Conservation (phyloP, 2,113 vertebrate species). For the Bostrychus sinensis region DNA sequence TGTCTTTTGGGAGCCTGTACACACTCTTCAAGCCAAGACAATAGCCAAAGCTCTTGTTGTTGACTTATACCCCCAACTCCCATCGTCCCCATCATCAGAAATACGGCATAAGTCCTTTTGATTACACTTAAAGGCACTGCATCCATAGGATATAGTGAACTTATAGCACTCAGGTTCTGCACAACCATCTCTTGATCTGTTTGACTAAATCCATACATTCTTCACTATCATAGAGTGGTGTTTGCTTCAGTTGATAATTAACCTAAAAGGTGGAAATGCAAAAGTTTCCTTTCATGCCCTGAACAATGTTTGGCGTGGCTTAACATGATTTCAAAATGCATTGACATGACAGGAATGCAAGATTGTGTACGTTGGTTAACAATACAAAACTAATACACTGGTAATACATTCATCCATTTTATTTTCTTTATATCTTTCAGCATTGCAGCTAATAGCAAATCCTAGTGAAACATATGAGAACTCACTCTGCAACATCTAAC, state of each 20-base stretch:
- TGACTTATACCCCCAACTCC: conserved; percentile 14
- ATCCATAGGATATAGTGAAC: conserved; percentile 1
- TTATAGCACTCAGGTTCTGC: neutral
- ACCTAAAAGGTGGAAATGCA: neutral
- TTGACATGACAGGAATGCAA: neutral
- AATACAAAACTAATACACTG: no score
- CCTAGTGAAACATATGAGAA: no score
- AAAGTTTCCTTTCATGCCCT: neutral
- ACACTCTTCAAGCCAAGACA: conserved; percentile 35
- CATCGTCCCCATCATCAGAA: neutral
- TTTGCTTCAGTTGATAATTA: conserved; percentile 1
- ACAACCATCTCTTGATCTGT: neutral
- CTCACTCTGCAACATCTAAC: no score
- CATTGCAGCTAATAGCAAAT: no score
- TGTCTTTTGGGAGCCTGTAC: conserved; percentile 21
- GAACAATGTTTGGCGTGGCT: neutral
- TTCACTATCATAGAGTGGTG: neutral
- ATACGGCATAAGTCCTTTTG: neutral
- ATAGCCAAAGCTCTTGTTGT: conserved; percentile 10
- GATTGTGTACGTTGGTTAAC: neutral
- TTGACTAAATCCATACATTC: neutral
- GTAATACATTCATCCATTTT: no score
- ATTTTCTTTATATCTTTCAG: no score
- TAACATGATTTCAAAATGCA: neutral
- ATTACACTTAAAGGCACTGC: neutral